These are phyloP conservation scores for Drosophila repletoides DNA, from an alignment of 1,140 invertebrate species.

Conservation along the genomic window DNA sequence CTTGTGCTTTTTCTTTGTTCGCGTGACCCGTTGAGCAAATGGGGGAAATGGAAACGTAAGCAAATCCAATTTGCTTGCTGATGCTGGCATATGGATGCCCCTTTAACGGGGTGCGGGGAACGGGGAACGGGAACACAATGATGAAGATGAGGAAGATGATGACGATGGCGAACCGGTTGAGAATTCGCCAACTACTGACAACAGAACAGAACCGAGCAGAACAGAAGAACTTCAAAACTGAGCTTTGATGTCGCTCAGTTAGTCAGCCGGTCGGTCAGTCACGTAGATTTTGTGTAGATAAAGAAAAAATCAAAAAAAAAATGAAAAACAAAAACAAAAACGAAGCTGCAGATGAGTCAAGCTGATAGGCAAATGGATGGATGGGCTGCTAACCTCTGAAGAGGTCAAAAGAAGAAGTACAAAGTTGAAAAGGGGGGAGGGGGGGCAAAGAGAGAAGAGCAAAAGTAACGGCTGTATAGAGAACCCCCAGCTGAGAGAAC, in stretches of 20 bases:
- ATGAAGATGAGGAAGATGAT: neutral
- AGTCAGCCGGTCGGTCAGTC: constrained; percentile 19
- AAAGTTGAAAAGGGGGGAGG: too few species aligned
- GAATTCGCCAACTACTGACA: constrained; percentile 16
- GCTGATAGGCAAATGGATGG: constrained; percentile 1
- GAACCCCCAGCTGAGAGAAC: too few species aligned
- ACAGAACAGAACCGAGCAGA: too few species aligned
- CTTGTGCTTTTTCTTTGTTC: constrained; percentile 30
- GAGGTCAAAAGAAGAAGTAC: constrained; percentile 8
- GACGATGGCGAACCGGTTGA: constrained; percentile 29
- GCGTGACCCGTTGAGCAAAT: constrained; percentile 44
- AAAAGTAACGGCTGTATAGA: too few species aligned
- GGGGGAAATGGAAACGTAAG: constrained; percentile 36
- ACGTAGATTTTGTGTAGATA: constrained; percentile 35
- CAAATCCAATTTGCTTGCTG: constrained; percentile 37
- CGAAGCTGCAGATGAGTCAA: constrained; percentile 22
- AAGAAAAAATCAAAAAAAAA: neutral
- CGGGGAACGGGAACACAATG: neutral
- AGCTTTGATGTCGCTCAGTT: constrained; percentile 15
- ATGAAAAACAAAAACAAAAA: neutral
- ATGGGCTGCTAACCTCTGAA: constrained; percentile 1
- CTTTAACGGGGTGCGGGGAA: neutral
- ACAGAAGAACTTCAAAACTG: too few species aligned
- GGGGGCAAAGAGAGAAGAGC: too few species aligned
- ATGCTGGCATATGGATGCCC: constrained; percentile 11